Percentiles rank a stretch among this genome's conserved stretches.
These are phyloP conservation scores for Leguminivora glycinivorella DNA, from an alignment of 1,140 invertebrate species.

Conservation along the genomic window DNA sequence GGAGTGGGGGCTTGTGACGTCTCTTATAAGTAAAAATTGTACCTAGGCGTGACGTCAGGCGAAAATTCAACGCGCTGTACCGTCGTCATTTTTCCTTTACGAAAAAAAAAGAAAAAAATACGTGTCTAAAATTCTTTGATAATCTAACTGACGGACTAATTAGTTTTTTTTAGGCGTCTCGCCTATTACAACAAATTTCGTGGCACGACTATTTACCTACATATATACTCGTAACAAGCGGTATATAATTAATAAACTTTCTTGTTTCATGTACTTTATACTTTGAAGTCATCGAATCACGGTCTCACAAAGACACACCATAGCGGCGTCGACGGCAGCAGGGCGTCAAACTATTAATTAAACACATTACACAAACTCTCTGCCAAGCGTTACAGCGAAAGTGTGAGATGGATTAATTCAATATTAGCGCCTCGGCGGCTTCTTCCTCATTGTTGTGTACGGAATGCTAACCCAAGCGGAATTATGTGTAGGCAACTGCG, in stretches of 20 bases:
- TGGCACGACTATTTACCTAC: not conserved
- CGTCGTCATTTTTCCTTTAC: too few relatives aligned
- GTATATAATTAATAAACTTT: not conserved
- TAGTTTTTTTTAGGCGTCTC: too few relatives aligned
- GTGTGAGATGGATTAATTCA: constrained; percentile 23
- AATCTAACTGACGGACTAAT: too few relatives aligned
- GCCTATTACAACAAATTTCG: too few relatives aligned
- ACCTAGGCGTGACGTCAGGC: too few relatives aligned
- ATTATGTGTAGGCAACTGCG: not conserved
- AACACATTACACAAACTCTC: constrained; percentile 11
- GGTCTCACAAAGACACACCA: not conserved
- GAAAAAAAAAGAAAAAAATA: too few relatives aligned
- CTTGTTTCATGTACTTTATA: not conserved
- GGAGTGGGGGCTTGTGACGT: too few relatives aligned
- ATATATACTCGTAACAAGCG: not conserved
- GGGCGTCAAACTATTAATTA: constrained; percentile 20
- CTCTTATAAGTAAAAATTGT: too few relatives aligned
- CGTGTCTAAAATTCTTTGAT: too few relatives aligned
- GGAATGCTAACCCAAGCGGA: not conserved
- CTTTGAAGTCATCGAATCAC: not conserved
- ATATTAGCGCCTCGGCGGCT: constrained; percentile 12
- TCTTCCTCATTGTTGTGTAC: constrained; percentile 20
- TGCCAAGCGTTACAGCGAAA: constrained; percentile 14
- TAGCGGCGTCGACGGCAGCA: not conserved
- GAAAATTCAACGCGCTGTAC: too few relatives aligned